These are phyloP conservation scores for Sceliomorpha sp. DNA, from an alignment of 2,888 invertebrate genomes.

Conservation along the genomic window DNA sequence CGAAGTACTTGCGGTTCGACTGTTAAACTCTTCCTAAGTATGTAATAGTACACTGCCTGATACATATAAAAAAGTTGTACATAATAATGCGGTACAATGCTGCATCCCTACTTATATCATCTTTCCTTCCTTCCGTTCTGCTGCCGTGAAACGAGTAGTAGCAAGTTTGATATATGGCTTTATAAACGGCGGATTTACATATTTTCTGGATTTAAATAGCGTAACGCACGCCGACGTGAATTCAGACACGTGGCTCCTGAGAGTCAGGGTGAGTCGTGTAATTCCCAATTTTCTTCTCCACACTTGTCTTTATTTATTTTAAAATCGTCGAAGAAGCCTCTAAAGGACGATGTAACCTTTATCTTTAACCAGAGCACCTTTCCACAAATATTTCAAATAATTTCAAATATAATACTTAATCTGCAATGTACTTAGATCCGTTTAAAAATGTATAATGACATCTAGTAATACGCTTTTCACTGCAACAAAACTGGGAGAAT, in stretches of 20 bases:
- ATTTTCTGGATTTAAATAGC: slow-evolving; percentile 64
- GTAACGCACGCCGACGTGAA: slow-evolving; percentile 47
- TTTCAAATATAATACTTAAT: too few relatives aligned
- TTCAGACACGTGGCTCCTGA: slow-evolving; percentile 59
- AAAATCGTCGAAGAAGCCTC: neutral
- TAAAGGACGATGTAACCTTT: neutral
- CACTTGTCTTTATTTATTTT: slow-evolving; percentile 3
- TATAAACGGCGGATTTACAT: slow-evolving; percentile 69
- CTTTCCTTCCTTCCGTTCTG: slow-evolving; percentile 15
- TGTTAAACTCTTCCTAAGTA: too few relatives aligned
- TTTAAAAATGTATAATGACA: too few relatives aligned
- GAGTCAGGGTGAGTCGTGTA: neutral
- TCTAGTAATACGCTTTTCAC: too few relatives aligned
- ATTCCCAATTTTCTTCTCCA: neutral
- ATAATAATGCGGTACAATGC: neutral
- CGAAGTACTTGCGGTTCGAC: too few relatives aligned
- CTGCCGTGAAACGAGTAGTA: slow-evolving; percentile 12
- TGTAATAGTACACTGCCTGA: too few relatives aligned
- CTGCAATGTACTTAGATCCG: too few relatives aligned
- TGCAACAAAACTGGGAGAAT: too few relatives aligned
- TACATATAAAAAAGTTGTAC: neutral
- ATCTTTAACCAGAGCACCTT: too few relatives aligned
- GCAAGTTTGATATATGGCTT: slow-evolving; percentile 63
- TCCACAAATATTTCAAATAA: too few relatives aligned
- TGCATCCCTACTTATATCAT: slow-evolving; percentile 11